Base-by-base conservation (phyloP, 2,113 vertebrate species). In the Corythaeola cristata region DNA sequence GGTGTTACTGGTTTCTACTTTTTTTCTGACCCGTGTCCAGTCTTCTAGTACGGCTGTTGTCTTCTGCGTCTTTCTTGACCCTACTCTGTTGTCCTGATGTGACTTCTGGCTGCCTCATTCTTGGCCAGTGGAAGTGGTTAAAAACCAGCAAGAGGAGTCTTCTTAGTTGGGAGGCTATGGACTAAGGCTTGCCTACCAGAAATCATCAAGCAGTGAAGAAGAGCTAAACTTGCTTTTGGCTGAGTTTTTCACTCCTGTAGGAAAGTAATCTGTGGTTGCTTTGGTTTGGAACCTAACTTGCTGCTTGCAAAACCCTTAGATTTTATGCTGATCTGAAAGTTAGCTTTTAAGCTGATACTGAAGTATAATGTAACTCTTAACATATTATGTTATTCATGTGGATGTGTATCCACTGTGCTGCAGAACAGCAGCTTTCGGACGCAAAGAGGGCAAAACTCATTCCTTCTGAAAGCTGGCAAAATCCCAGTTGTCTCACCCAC, bases 301-400 rank as follows among this genome's bases (percentile, higher is more conserved):
- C 3, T 91, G 81, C 77, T 97, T 94, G 80, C 94, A 94, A 96
- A 97, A 92, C 83, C 41, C 60, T 82, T 81, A 66, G 62, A 55
- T 97, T 97, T 97, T 97, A 62, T 97, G 94, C 97, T 97, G 96
- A 96, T 96, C 73, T 75, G 88, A 92, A 96, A 96, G 89, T 89
- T 89, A 90, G 92, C 69, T 95, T 94, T 82, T 81, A 89, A 93
- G 45, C 52, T 79, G 90, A 94, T 93, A 89, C 66, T 76, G 32
- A 47, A 94, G 28, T 73, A 59, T 58, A 93, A 62, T 89, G 32
- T 64, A 69, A 68, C 19, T 89, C 41, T 41, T 44, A 85, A 49
- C 41, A 17, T 23, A 20, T 12, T 81, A 6, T 3, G 0, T 71
- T 92, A 33, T 75, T 88, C 5, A 0, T 12, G 35, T 15, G 13